Percentiles rank a stretch among this genome's conserved stretches.
Evolutionary conservation across 1,140 invertebrate species (phyloP).

Genomic region (Anastrepha ludens): DNA sequence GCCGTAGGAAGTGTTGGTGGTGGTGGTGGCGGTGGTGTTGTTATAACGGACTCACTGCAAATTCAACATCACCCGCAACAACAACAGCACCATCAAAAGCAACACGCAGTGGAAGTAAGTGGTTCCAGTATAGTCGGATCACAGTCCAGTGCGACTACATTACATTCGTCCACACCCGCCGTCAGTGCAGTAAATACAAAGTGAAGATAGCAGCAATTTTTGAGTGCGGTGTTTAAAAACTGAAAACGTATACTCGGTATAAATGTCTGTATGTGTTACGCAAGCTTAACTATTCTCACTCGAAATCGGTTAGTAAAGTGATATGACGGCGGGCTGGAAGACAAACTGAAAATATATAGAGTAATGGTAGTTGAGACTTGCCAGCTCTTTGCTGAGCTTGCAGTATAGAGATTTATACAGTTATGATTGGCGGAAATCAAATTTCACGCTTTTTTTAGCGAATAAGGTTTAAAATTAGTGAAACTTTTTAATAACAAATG

Average conservation of each 20-base stretch:
- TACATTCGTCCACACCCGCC: constrained; percentile 32
- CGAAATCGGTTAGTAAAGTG: neutral
- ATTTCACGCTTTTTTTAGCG: constrained; percentile 67
- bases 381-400: constrained; percentile 39
- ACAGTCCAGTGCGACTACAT: constrained; percentile 17
- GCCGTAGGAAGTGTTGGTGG: constrained; percentile 5
- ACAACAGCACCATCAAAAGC: constrained; percentile 48
- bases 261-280: neutral
- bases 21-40: neutral
- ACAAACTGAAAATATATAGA: constrained; percentile 47
- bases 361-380: constrained; percentile 36
- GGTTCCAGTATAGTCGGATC: neutral
- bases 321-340: neutral
- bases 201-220: constrained; percentile 23
- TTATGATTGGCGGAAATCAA: constrained; percentile 68
- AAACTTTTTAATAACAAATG: constrained; percentile 48
- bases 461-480: constrained; percentile 48
- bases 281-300: constrained; percentile 12
- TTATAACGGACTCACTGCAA: constrained; percentile 22
- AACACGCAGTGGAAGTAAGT: constrained; percentile 39
- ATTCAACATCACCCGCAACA: constrained; percentile 26
- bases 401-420: constrained; percentile 52
- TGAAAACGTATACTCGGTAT: constrained; percentile 14
- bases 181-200: constrained; percentile 46
- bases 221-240: constrained; percentile 25